Percentiles rank a stretch among this genome's conserved stretches.
phyloP scores from a whole-genome alignment of 2,888 invertebrate genomes.

The Tenthredo mesomela region DNA sequence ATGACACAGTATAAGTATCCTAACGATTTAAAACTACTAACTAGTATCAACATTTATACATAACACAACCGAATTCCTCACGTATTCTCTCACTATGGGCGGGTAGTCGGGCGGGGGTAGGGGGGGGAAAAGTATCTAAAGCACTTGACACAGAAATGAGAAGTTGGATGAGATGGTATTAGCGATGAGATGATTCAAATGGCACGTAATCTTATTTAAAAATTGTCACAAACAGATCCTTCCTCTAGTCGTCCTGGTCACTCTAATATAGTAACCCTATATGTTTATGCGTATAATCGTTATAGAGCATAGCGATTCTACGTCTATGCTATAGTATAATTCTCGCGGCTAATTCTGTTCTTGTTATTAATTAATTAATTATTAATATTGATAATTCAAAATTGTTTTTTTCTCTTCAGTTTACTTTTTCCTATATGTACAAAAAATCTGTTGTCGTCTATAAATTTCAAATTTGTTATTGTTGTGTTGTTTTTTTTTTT shows the following conservation, averaged over 20 bases:
- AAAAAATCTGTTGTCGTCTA: conserved; percentile 16
- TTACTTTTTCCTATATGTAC: not conserved
- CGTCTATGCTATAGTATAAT: not conserved
- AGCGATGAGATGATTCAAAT: conserved; percentile 28
- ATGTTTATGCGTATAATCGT: conserved; percentile 18
- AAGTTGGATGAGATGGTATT: conserved; percentile 6
- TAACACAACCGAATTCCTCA: conserved; percentile 71
- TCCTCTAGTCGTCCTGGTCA: conserved; percentile 43
- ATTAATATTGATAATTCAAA: not conserved
- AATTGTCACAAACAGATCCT: conserved; percentile 50
- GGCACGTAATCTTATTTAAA: conserved; percentile 35
- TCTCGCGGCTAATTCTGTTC: not conserved
- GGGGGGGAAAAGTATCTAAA: conserved; percentile 10
- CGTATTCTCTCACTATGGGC: conserved; percentile 56
- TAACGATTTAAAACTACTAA: conserved; percentile 64
- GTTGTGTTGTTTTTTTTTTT: not conserved
- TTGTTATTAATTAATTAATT: not conserved
- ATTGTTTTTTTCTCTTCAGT: not conserved
- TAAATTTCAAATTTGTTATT: not conserved
- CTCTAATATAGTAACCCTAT: conserved; percentile 39
- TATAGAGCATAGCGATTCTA: not conserved
- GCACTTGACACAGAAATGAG: conserved; percentile 45
- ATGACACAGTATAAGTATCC: conserved; percentile 36
- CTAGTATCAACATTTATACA: conserved; percentile 78
- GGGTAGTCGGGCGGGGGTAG: too few relatives aligned